Percentiles rank a stretch among this genome's conserved stretches.
These are phyloP conservation scores for Taenaris catops DNA, from an alignment of 2,888 invertebrate genomes.

Conservation along the genomic window DNA sequence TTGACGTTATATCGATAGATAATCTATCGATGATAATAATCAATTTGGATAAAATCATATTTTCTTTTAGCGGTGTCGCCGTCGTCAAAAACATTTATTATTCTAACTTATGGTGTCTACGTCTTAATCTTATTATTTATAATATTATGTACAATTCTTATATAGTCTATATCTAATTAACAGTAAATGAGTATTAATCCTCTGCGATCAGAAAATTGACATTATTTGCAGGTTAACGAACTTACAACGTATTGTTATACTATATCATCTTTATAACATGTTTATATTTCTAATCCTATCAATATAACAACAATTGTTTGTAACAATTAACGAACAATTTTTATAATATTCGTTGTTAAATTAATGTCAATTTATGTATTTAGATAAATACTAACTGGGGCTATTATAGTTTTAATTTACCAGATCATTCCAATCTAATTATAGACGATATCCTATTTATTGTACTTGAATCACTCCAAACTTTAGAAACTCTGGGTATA, in stretches of 20 bases:
- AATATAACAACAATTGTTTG: too few relatives aligned
- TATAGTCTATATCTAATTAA: neutral
- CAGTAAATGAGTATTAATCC: slow-evolving; percentile 12
- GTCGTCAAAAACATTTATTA: neutral
- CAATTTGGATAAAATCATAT: slow-evolving; percentile 10
- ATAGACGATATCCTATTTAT: slow-evolving; percentile 12
- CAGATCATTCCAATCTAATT: slow-evolving; percentile 9
- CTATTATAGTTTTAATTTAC: neutral
- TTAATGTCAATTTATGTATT: too few relatives aligned
- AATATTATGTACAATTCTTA: neutral
- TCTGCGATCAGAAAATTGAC: neutral
- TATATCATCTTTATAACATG: too few relatives aligned
- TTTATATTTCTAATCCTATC: too few relatives aligned
- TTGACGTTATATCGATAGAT: slow-evolving; percentile 1
- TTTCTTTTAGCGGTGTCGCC: neutral
- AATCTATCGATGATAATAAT: slow-evolving; percentile 6
- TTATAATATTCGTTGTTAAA: too few relatives aligned
- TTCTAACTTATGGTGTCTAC: too few relatives aligned
- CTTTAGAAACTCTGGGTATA: slow-evolving; percentile 35
- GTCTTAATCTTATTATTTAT: too few relatives aligned
- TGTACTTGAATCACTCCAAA: slow-evolving; percentile 24
- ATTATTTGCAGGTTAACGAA: too few relatives aligned
- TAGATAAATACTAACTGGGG: neutral
- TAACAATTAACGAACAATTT: too few relatives aligned
- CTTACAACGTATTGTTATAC: too few relatives aligned